phyloP scores from a whole-genome alignment of 2,113 vertebrate species.

The Istiophorus platypterus region DNA sequence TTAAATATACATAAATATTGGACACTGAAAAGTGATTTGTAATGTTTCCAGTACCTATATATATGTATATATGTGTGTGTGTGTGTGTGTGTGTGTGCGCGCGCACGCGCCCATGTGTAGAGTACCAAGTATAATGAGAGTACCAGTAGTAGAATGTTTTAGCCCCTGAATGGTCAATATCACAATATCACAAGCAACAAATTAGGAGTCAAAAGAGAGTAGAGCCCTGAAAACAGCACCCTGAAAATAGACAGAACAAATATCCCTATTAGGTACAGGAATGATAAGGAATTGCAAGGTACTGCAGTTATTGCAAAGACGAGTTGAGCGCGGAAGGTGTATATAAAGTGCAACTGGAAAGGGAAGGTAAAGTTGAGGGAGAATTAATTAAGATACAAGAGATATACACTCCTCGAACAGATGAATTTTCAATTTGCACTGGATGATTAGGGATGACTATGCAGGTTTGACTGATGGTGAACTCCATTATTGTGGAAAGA shows the following conservation, averaged over 20 bases:
- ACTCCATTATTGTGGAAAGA: slow-evolving; percentile 20
- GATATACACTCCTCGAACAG: slow-evolving; percentile 46
- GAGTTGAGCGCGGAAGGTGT: slow-evolving; percentile 11
- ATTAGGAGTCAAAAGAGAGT: slow-evolving; percentile 1
- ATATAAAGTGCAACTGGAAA: slow-evolving; percentile 24
- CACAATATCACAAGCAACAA: slow-evolving; percentile 14
- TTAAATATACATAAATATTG: neutral
- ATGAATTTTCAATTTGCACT: slow-evolving; percentile 52
- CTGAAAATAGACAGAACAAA: neutral
- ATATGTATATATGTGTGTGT: neutral
- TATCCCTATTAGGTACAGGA: neutral
- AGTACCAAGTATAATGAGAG: neutral
- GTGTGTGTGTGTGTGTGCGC: too few species aligned
- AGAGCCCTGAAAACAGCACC: too few species aligned
- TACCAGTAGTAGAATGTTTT: neutral
- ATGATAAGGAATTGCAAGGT: slow-evolving; percentile 9
- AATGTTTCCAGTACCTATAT: neutral
- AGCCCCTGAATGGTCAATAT: neutral
- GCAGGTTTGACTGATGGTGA: slow-evolving; percentile 29
- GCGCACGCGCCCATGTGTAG: too few species aligned
- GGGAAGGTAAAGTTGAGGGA: slow-evolving; percentile 16
- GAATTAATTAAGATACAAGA: slow-evolving; percentile 60
- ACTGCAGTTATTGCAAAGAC: slow-evolving; percentile 15
- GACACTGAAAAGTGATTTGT: neutral
- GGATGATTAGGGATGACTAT: slow-evolving; percentile 33